Evolutionary conservation across 2,797 vertebrate genomes (phyloP).

Genomic region (Enteromius afrohamiltoni): DNA sequence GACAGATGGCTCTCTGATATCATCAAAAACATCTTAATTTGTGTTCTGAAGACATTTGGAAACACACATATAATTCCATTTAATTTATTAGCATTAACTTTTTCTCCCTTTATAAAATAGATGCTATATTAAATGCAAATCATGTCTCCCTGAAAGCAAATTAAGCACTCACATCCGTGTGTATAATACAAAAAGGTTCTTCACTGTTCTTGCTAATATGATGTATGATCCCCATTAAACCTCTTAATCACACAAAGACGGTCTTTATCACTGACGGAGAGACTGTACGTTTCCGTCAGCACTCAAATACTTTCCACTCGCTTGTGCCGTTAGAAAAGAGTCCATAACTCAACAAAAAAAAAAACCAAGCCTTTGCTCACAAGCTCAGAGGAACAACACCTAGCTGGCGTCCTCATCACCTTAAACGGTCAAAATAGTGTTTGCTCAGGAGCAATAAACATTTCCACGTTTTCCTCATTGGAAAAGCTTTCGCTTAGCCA

Average conservation of each 20-base stretch:
- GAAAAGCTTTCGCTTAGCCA: constrained; percentile 18
- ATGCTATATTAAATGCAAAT: neutral
- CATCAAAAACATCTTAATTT: no score
- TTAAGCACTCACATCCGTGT: constrained; percentile 1
- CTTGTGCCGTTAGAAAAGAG: constrained; percentile 20
- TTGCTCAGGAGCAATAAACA: constrained; percentile 37
- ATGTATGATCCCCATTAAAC: constrained; percentile 43
- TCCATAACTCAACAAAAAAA: constrained; percentile 18
- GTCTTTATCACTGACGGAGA: constrained; percentile 33
- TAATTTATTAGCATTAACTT: neutral
- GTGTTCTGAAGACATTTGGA: no score
- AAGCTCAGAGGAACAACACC: constrained; percentile 14
- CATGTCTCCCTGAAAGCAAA: neutral
- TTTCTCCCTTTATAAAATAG: neutral
- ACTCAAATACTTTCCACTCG: constrained; percentile 26
- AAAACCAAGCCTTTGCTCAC: constrained; percentile 9
- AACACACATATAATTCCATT: neutral
- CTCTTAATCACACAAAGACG: constrained; percentile 47
- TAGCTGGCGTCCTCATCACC: constrained; percentile 8
- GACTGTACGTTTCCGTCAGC: constrained; percentile 12
- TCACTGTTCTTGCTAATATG: constrained; percentile 26
- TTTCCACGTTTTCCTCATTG: constrained; percentile 29
- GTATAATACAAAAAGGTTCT: constrained; percentile 20
- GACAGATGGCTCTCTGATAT: no score
- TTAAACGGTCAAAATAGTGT: constrained; percentile 34